A percentile compares a stretch with the other conserved stretches of the same genome.
These are phyloP conservation scores for Takifugu rubripes DNA, from an alignment of 2,797 vertebrate species.

Conservation along the genomic window DNA sequence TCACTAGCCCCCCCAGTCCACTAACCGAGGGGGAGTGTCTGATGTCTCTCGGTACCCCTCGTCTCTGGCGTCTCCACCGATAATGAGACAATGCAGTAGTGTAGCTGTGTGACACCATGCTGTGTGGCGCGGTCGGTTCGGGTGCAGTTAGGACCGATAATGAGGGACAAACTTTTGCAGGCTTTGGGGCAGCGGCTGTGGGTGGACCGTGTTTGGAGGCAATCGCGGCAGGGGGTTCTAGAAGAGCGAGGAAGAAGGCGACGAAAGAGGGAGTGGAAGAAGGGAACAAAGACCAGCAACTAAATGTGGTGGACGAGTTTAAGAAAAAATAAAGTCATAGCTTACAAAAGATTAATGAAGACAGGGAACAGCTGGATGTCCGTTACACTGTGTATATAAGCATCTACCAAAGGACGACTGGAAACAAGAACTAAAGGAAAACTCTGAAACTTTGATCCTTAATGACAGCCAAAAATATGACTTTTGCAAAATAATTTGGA, in stretches of 20 bases:
- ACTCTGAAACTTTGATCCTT: conserved; percentile 12
- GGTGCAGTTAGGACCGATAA: conserved; percentile 65
- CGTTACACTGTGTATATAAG: conserved; percentile 13
- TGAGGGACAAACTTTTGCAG: conserved; percentile 73
- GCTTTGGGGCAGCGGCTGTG: conserved; percentile 45
- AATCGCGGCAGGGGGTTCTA: conserved; percentile 55
- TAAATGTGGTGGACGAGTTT: conserved; percentile 22
- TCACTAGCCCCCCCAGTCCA: conserved; percentile 26
- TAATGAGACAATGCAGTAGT: conserved; percentile 68
- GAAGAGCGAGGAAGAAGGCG: conserved; percentile 47
- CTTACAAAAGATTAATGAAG: conserved; percentile 54
- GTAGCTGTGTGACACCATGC: conserved; percentile 57
- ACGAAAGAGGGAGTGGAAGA: conserved; percentile 32
- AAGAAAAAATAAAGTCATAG: conserved; percentile 19
- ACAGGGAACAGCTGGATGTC: conserved; percentile 56
- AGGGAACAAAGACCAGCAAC: conserved; percentile 48
- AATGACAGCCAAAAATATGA: conserved; percentile 12
- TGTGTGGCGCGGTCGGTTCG: conserved; percentile 56
- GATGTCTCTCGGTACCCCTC: conserved; percentile 48
- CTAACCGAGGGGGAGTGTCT: conserved; percentile 58
- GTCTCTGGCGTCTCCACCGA: conserved; percentile 54
- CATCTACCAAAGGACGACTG: conserved; percentile 9
- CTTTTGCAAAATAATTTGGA: conserved; percentile 37
- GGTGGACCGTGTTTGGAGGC: conserved; percentile 56
- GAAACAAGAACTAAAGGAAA: conserved; percentile 5